Conservation (phyloP, 1,140 invertebrate species). For the Papilio helenus region DNA sequence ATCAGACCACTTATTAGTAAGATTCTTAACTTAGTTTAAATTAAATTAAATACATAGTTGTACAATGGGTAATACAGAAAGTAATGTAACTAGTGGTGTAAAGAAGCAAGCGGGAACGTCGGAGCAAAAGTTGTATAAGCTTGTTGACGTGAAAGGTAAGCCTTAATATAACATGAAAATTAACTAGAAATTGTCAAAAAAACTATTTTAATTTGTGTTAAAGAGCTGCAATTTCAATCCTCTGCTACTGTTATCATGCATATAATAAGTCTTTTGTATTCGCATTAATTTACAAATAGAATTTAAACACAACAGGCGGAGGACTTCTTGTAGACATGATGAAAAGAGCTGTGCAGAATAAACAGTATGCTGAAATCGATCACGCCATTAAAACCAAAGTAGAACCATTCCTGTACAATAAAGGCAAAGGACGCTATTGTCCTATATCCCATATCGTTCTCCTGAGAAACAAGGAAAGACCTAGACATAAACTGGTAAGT, state of each 20-base stretch:
- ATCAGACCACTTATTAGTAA: not conserved
- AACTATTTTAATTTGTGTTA: no score
- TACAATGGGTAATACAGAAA: slow-evolving; percentile 94
- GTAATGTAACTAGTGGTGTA: slow-evolving; percentile 95
- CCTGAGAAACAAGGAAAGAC: slow-evolving; percentile 91
- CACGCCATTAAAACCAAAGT: slow-evolving; percentile 95
- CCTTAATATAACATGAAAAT: not conserved
- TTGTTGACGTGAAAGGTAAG: slow-evolving; percentile 93
- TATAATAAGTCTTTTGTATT: no score
- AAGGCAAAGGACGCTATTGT: slow-evolving; percentile 94
- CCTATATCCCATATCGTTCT: slow-evolving; percentile 94
- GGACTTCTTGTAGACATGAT: slow-evolving; percentile 96
- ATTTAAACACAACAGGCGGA: slow-evolving; percentile 85
- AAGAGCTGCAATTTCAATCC: no score
- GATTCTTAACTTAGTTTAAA: not conserved
- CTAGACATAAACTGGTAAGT: slow-evolving; percentile 11
- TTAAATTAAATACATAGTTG: not conserved
- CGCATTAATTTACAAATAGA: not conserved
- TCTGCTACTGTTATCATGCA: not conserved
- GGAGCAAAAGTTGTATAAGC: slow-evolving; percentile 91
- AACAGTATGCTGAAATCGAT: slow-evolving; percentile 94
- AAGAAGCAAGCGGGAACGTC: slow-evolving; percentile 95
- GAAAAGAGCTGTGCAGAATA: slow-evolving; percentile 94
- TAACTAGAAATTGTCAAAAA: not conserved
- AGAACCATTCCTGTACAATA: slow-evolving; percentile 96